A percentile compares a stretch with the other conserved stretches of the same genome.
Evolutionary conservation across 2,888 invertebrate genomes (phyloP).

Genomic region (Ethmia dodecea): DNA sequence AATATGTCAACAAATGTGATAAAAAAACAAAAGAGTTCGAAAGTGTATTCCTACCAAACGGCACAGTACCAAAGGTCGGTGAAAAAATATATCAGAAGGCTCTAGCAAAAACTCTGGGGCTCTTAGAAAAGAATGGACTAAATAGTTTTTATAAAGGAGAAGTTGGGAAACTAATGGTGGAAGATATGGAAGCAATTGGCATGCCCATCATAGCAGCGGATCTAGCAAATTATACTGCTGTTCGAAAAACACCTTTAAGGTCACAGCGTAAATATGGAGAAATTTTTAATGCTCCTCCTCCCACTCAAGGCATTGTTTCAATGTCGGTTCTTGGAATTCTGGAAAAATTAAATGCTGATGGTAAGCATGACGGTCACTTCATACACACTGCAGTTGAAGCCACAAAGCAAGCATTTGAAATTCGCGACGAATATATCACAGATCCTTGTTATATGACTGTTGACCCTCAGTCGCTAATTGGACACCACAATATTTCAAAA

Average conservation of each 20-base stretch:
- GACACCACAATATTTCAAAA: slow-evolving; percentile 32
- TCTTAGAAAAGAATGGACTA: slow-evolving; percentile 46
- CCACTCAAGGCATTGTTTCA: slow-evolving; percentile 64
- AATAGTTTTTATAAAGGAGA: slow-evolving; percentile 56
- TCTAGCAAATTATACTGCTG: slow-evolving; percentile 45
- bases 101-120: slow-evolving; percentile 45
- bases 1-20: background rate
- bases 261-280: slow-evolving; percentile 48
- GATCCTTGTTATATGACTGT: slow-evolving; percentile 55
- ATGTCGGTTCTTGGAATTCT: slow-evolving; percentile 53
- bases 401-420: slow-evolving; percentile 45
- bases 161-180: slow-evolving; percentile 46
- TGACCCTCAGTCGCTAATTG: slow-evolving; percentile 41
- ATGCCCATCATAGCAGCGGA: slow-evolving; percentile 56
- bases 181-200: slow-evolving; percentile 46
- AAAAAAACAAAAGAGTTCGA: slow-evolving; percentile 29
- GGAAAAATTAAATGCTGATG: slow-evolving; percentile 50
- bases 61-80: slow-evolving; percentile 39
- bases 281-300: slow-evolving; percentile 57
- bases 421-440: slow-evolving; percentile 50
- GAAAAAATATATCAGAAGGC: slow-evolving; percentile 46
- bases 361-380: slow-evolving; percentile 51
- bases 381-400: slow-evolving; percentile 60
- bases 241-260: slow-evolving; percentile 47
- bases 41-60: slow-evolving; percentile 38